Base-by-base conservation (phyloP, 2,888 invertebrate species). In the Ypsolopha sequella region DNA sequence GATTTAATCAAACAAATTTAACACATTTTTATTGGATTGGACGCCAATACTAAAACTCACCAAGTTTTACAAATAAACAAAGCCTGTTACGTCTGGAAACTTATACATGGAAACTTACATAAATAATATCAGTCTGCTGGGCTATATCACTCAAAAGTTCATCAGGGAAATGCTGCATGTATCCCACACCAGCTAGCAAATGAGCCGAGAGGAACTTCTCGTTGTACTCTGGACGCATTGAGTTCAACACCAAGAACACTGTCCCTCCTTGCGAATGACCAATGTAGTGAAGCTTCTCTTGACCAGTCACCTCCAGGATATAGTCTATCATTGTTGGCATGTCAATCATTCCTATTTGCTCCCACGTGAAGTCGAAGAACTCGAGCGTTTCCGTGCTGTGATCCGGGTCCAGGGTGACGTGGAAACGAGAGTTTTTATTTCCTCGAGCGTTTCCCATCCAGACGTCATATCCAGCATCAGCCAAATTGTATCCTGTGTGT, bases 401-500 rank as follows among this genome's bases (percentile, higher is more conserved):
- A 39, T 82, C 70, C 6, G 80, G 79, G 55, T 80, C 56, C 1
- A 80, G 54, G 2, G 58, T 58, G 7, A 61, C 51, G 62, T 95
- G 94, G 1, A 72, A 78, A 34, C 88, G 86, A 1, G 91, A 91
- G 70, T 92, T 92, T 0, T 84, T 88, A 68, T 93, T 95, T 2
- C 96, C 96, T 52, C 96, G 82, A 9, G 91, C 89, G 70, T 96
- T 96, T 0, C 93, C 94, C 65, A 96, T 65, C 96, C 96, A 96
- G 0, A 93, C 91, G 63, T 93, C 93, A 60, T 89, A 93, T 0
- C 92, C 92, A 13, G 78, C 77, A 57, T 93, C 91, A 0, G 90
- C 88, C 45, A 92, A 81, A 65, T 90, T 87, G 77, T 88, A 93
- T 60, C 77, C 95, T 94, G 61, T 0, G 58, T n/a, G 24, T 3